These are phyloP conservation scores for Melospiza melodia DNA, from an alignment of 2,113 vertebrate genomes.

Conservation along the genomic window DNA sequence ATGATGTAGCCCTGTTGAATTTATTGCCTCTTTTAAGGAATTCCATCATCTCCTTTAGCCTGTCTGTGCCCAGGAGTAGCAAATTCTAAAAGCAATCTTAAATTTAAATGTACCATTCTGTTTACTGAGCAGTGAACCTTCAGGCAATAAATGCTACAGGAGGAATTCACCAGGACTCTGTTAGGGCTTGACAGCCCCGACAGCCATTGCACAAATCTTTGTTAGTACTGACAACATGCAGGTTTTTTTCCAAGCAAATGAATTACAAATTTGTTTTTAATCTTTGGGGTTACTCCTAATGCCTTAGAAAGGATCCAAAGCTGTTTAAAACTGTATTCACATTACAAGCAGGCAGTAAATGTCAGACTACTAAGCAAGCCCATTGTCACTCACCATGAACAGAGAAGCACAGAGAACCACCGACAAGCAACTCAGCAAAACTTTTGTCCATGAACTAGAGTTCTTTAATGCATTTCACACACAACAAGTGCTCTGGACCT, in stretches of 20 bases:
- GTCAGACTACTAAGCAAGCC: neutral
- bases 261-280: conserved; percentile 62
- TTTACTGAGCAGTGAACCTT: conserved; percentile 39
- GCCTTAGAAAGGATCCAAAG: conserved; percentile 30
- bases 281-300: conserved; percentile 20
- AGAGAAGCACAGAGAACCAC: neutral
- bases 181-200: conserved; percentile 42
- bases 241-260: neutral
- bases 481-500: neutral
- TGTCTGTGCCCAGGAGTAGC: neutral
- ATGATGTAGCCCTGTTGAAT: conserved; percentile 7
- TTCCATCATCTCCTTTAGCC: conserved; percentile 13
- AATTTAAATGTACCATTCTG: conserved; percentile 47
- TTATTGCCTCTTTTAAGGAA: neutral
- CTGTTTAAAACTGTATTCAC: conserved; percentile 33
- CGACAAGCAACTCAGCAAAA: neutral
- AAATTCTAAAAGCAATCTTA: conserved; percentile 42
- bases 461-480: neutral
- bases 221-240: neutral
- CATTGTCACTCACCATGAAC: neutral
- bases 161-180: conserved; percentile 17
- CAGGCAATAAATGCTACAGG: conserved; percentile 42
- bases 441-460: neutral
- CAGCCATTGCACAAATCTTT: conserved; percentile 25
- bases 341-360: conserved; percentile 37